Evolutionary conservation across 1,140 invertebrate species (phyloP), one percentile per base, ranked within the genome.

Genomic region (Bombus sibiricus): DNA sequence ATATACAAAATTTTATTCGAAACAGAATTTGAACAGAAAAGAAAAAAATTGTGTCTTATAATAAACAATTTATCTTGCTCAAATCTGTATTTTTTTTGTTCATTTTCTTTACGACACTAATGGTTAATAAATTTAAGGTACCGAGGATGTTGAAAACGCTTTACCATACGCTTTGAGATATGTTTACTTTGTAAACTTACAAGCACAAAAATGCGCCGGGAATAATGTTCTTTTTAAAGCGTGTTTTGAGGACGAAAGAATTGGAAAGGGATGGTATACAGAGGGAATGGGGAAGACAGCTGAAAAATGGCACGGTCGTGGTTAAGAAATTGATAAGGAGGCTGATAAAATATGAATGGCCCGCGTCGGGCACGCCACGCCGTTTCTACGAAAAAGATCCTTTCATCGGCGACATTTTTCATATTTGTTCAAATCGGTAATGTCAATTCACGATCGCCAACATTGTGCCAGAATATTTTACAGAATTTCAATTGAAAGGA

Each of bases 301-400:
- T 92, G 92, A 93, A 86, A 94, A 93, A 93, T 92, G 90, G 89
- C 73, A 57, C 72, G 79, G 81, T 64, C 71, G 81, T 83, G 86
- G 84, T 86, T 86, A 92, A 91, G 88, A 93, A 93, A 94, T 92
- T 92, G 93, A 93, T 93, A 94, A 93, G 90, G 74, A 83, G 81
- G 62, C 68, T 89, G 86, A 93, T 93, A 92, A 94, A 92, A 92
- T 92, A 93, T 91, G 90, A 92, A 93, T 91, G 86, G 86, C 79
- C 78, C 85, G 59, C 83, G 83, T 83, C 87, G 80, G 47, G 62
- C 62, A 72, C 43, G 53, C 71, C 78, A 15, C 68, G 68, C 68
- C 81, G 80, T 88, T 89, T 88, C 79, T 79, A 89, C 32, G 69
- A n/a, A 53, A 59, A 78, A 43, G 76, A 74, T 85, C 62, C 53